Evolutionary conservation across 2,113 vertebrate genomes (phyloP), one percentile per base, ranked within the genome.

Genomic region (Tinamus guttatus): DNA sequence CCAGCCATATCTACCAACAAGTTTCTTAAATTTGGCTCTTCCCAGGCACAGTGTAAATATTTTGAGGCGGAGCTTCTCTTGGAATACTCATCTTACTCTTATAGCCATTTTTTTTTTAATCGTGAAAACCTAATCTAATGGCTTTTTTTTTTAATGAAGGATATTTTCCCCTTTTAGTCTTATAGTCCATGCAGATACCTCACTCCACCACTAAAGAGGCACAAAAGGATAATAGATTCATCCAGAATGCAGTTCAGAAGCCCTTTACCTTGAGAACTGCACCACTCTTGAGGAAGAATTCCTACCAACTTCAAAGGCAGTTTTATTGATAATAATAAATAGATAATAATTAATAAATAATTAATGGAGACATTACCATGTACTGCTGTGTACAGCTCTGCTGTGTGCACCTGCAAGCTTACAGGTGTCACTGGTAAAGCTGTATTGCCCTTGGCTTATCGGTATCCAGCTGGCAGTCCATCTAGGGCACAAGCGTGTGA

Each of bases 341-440:
- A 59, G 63, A 80, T 67, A 90, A 91, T 70, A 88, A 94, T 74
- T 69, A 69, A 49, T 70, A 82, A 87, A 87, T 87, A 85, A 91
- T 54, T 90, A 45, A 58, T 90, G 30, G 14, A 80, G 54, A 54
- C 68, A 49, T 28, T 87, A 68, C 20, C 56, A 17, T 52, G 80
- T 45, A 59, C 79, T 87, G 85, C 63, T 75, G 77, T 36, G 60
- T 45, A 30, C 36, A 43, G 34, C 78, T 89, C 41, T 65, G 49
- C 16, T 77, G 30, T 30, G 32, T 52, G 43, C 22, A 49, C 1
- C 54, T 6, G 52, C 11, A 38, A 84, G 32, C 28, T 52, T 67
- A 76, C 68, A 13, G 20, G 52, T 24, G 89, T 6, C 49, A 5
- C 58, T 40, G n/a, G 20, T 14, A 90, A 82, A 80, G 49, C 27